A percentile compares a stretch with the other conserved stretches of the same genome.
These are phyloP conservation scores for Crotalus viridis DNA, from an alignment of 2,113 vertebrate genomes.

Conservation along the genomic window DNA sequence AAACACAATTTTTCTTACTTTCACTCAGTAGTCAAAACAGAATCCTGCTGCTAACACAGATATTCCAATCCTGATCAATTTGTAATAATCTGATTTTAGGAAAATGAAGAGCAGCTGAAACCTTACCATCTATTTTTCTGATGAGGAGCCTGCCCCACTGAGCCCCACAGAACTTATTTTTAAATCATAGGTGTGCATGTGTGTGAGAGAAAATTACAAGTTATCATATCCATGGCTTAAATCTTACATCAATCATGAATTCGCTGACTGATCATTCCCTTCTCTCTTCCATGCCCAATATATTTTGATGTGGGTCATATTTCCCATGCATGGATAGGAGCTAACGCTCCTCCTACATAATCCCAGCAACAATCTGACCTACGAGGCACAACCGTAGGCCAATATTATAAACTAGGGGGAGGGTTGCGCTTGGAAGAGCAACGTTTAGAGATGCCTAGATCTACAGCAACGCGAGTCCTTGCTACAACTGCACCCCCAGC, in stretches of 20 bases:
- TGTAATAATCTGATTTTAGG: neutral
- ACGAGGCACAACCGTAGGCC: neutral
- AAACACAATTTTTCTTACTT: neutral
- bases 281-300: too few relatives aligned
- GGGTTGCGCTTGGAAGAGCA: neutral
- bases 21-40: neutral
- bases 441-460: neutral
- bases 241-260: neutral
- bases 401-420: neutral
- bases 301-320: neutral
- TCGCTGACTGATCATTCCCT: neutral
- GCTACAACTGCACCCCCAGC: neutral
- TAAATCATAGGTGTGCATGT: neutral
- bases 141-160: neutral
- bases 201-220: neutral
- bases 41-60: neutral
- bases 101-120: neutral
- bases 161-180: neutral
- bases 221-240: neutral
- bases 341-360: neutral
- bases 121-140: neutral
- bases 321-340: neutral
- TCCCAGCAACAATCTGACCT: neutral
- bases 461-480: neutral
- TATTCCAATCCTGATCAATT: neutral